Conservation (phyloP, 2,113 vertebrate species). For the Collichthys lucidus region DNA sequence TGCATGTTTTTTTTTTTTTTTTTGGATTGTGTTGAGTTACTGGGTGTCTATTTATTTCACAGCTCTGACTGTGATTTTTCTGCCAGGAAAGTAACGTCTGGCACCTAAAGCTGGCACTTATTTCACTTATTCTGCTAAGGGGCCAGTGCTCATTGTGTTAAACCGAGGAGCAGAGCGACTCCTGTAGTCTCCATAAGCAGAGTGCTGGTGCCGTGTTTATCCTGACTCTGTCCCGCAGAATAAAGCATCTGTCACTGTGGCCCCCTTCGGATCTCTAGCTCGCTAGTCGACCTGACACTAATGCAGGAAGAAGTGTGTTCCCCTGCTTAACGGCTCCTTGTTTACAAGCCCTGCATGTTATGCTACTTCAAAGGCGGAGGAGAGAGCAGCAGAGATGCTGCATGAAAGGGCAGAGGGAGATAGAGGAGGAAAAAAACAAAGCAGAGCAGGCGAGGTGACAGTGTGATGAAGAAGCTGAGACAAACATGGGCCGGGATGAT, state of each 20-base stretch:
- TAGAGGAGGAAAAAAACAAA: constrained; percentile 40
- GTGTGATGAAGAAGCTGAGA: constrained; percentile 49
- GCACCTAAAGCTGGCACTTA: constrained; percentile 35
- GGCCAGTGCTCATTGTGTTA: constrained; percentile 48
- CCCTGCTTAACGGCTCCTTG: constrained; percentile 67
- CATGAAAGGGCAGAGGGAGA: constrained; percentile 60
- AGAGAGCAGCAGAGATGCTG: constrained; percentile 50
- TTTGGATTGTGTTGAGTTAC: not conserved
- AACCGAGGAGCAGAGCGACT: constrained; percentile 46
- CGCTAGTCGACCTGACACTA: constrained; percentile 68
- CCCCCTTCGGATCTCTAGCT: constrained; percentile 64
- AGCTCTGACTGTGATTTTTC: constrained; percentile 21
- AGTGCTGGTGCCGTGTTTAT: constrained; percentile 32
- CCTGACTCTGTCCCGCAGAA: constrained; percentile 52
- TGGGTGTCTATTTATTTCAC: constrained; percentile 29
- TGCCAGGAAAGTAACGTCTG: constrained; percentile 41
- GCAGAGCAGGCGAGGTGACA: constrained; percentile 61
- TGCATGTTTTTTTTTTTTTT: not conserved
- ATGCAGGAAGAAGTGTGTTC: constrained; percentile 74
- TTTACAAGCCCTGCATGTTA: constrained; percentile 75
- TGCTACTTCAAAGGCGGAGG: constrained; percentile 68
- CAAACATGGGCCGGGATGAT: constrained; percentile 7
- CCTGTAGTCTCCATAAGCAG: constrained; percentile 31
- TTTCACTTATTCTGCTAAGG: constrained; percentile 31
- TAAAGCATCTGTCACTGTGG: constrained; percentile 62